Evolutionary conservation across 2,888 invertebrate species (phyloP).

Genomic region (Trichopoda pennipes): DNA sequence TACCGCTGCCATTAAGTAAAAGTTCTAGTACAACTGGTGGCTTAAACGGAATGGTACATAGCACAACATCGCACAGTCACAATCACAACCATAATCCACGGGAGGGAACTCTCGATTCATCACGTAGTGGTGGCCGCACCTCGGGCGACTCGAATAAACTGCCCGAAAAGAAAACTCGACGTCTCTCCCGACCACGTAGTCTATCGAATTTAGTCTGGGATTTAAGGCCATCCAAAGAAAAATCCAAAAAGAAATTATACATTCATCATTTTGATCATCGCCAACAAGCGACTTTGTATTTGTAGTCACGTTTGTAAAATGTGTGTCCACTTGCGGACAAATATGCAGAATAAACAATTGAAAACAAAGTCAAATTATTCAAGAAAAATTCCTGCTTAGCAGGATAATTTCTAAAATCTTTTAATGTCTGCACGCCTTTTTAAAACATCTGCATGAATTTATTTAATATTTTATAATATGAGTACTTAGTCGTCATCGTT

Average conservation of each 20-base stretch:
- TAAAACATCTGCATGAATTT: neutral
- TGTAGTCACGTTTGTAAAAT: conserved; percentile 74
- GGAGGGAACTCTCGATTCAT: conserved; percentile 93
- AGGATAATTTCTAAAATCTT: conserved; percentile 22
- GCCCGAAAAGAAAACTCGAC: conserved; percentile 90
- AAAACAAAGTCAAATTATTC: conserved; percentile 3
- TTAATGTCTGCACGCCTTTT: conserved; percentile 8
- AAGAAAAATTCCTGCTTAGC: conserved; percentile 29
- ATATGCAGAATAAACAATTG: neutral
- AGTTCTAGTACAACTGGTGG: conserved; percentile 79
- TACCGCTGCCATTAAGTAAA: conserved; percentile 73
- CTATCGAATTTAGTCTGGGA: conserved; percentile 94
- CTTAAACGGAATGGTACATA: conserved; percentile 61
- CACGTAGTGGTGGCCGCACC: conserved; percentile 92
- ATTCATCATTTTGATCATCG: conserved; percentile 81
- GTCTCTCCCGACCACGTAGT: conserved; percentile 91
- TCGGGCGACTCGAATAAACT: conserved; percentile 91
- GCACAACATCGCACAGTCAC: conserved; percentile 51
- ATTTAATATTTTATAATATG: neutral
- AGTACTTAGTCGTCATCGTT: conserved; percentile 35
- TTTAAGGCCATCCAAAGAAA: conserved; percentile 81
- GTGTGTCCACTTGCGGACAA: conserved; percentile 7
- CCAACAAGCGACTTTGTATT: conserved; percentile 81
- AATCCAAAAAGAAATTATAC: conserved; percentile 81
- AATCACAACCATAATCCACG: conserved; percentile 80